A percentile compares a stretch with the other conserved stretches of the same genome.
Evolutionary conservation across 1,140 invertebrate genomes (phyloP).

Genomic region (Macrostomum lignano): DNA sequence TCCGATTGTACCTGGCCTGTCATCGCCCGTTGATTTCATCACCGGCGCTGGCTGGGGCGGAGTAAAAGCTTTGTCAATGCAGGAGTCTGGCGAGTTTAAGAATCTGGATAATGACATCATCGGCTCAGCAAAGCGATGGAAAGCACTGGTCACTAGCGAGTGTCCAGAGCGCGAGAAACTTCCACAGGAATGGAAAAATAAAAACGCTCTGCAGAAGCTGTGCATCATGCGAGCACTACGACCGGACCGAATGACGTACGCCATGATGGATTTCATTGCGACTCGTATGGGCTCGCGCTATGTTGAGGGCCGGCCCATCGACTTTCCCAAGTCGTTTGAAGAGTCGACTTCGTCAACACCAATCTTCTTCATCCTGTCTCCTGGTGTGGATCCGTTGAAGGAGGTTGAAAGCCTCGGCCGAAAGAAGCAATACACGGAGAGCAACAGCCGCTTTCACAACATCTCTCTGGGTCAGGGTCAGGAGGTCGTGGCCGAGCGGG

Average conservation of each 20-base stretch:
- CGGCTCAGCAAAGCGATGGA: conserved; percentile 70
- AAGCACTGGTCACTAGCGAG: conserved; percentile 73
- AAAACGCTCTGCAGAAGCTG: conserved; percentile 56
- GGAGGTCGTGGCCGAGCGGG: conserved; percentile 63
- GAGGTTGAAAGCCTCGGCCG: conserved; percentile 66
- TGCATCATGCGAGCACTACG: conserved; percentile 71
- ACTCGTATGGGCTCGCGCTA: conserved; percentile 68
- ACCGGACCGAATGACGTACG: conserved; percentile 69
- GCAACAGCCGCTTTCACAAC: conserved; percentile 62
- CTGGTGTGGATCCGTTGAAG: conserved; percentile 74
- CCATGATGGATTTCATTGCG: conserved; percentile 54
- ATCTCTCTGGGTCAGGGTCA: conserved; percentile 83
- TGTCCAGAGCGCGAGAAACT: conserved; percentile 64
- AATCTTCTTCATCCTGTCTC: conserved; percentile 78
- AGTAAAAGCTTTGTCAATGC: conserved; percentile 43
- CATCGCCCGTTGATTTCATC: conserved; percentile 69
- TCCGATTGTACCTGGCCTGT: conserved; percentile 52
- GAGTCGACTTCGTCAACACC: conserved; percentile 67
- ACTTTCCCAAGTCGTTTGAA: conserved; percentile 69
- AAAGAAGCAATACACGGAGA: conserved; percentile 48
- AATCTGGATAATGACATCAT: conserved; percentile 82
- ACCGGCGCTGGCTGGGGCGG: conserved; percentile 69
- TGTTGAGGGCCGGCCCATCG: conserved; percentile 52
- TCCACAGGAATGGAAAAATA: conserved; percentile 89
- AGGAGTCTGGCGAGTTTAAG: conserved; percentile 67